phyloP scores from a whole-genome alignment of 2,888 invertebrate species.

The Lepidochitona cinerea region DNA sequence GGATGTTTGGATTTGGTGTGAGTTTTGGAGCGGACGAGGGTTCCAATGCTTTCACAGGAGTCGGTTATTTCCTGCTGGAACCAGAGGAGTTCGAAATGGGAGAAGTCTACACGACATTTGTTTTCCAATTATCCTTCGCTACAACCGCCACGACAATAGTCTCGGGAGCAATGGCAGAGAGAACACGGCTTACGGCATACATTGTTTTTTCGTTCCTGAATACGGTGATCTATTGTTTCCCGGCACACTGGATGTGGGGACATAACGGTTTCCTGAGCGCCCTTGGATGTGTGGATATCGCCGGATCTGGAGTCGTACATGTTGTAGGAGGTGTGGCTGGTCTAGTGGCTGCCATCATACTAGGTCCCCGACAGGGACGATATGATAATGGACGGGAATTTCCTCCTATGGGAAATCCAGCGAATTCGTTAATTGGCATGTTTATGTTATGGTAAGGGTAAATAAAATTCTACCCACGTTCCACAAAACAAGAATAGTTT shows the following conservation, averaged over 20 bases:
- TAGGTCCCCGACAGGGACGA: slow-evolving; percentile 60
- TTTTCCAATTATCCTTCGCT: slow-evolving; percentile 65
- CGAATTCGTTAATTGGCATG: slow-evolving; percentile 63
- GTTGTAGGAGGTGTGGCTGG: slow-evolving; percentile 65
- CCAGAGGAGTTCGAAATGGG: slow-evolving; percentile 45
- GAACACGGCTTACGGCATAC: slow-evolving; percentile 64
- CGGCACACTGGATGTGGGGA: slow-evolving; percentile 71
- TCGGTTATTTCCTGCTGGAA: slow-evolving; percentile 69
- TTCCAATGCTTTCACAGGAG: slow-evolving; percentile 52
- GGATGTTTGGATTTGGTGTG: slow-evolving; percentile 58
- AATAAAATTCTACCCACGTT: too few species aligned
- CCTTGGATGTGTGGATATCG: slow-evolving; percentile 49
- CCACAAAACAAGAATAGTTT: too few species aligned
- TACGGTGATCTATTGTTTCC: slow-evolving; percentile 66
- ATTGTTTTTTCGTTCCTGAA: slow-evolving; percentile 63
- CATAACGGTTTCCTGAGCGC: slow-evolving; percentile 55
- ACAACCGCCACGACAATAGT: slow-evolving; percentile 67
- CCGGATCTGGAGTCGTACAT: slow-evolving; percentile 70
- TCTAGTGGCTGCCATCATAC: slow-evolving; percentile 61
- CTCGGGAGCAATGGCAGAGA: slow-evolving; percentile 68
- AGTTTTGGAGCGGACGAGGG: slow-evolving; percentile 49
- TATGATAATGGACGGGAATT: slow-evolving; percentile 41
- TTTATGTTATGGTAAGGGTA: slow-evolving; percentile 67
- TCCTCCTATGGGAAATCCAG: slow-evolving; percentile 55
- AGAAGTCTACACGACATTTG: slow-evolving; percentile 51